Evolutionary conservation across 2,797 vertebrate genomes (phyloP).

Genomic region (Acrossocheilus fasciatus): DNA sequence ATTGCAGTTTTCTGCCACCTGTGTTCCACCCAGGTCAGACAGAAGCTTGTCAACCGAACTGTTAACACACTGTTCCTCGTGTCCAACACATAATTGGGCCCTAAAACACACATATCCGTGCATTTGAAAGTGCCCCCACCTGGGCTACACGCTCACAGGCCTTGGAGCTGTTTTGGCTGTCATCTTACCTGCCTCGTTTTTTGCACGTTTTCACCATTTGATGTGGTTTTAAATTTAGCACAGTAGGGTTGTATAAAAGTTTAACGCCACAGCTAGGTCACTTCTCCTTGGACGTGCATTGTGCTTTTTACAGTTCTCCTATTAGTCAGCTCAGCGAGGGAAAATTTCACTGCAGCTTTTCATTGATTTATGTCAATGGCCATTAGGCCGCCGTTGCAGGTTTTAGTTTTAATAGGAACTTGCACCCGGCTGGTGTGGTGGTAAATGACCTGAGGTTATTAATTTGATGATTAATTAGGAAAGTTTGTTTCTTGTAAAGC

Average conservation of each 20-base stretch:
- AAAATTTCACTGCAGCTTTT: constrained; percentile 74
- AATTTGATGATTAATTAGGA: constrained; percentile 81
- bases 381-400: constrained; percentile 72
- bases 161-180: constrained; percentile 51
- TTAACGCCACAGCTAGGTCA: constrained; percentile 72
- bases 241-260: constrained; percentile 70
- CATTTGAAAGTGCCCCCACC: constrained; percentile 41
- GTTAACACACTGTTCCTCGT: constrained; percentile 73
- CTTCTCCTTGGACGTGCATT: constrained; percentile 70
- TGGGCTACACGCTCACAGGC: constrained; percentile 12
- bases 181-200: constrained; percentile 54
- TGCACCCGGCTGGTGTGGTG: constrained; percentile 64
- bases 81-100: constrained; percentile 57
- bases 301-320: constrained; percentile 75
- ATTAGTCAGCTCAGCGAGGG: constrained; percentile 73
- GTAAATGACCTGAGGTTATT: constrained; percentile 75
- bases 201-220: constrained; percentile 71
- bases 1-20: constrained; percentile 66
- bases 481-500: constrained; percentile 83
- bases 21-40: constrained; percentile 52
- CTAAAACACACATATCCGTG: constrained; percentile 49
- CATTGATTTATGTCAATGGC: constrained; percentile 78
- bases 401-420: constrained; percentile 70
- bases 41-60: constrained; percentile 75
- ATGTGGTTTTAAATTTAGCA: constrained; percentile 58